Evolutionary conservation across 2,888 invertebrate genomes (phyloP).

Genomic region (Oxystoma pomonae): DNA sequence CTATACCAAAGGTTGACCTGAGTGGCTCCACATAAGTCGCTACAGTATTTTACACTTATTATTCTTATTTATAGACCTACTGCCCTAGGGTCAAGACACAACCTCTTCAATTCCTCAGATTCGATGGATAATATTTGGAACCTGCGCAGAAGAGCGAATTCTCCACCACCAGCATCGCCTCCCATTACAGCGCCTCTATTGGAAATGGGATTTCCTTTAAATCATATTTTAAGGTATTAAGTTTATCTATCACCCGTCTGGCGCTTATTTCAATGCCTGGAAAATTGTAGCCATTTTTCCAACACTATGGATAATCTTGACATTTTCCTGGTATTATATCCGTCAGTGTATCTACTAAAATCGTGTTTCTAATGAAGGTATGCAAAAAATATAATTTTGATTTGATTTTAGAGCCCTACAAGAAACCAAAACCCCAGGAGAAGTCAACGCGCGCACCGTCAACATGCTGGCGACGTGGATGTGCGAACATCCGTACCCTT

Average conservation of each 20-base stretch:
- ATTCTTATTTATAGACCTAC: neutral
- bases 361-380: too few species aligned
- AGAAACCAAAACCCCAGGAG: slow-evolving; percentile 38
- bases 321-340: too few species aligned
- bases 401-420: neutral
- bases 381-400: too few species aligned
- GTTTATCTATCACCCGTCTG: too few species aligned
- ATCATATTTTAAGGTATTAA: slow-evolving; percentile 57
- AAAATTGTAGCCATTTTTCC: too few species aligned
- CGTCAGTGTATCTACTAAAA: too few species aligned
- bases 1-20: too few species aligned
- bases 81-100: neutral
- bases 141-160: slow-evolving; percentile 27
- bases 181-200: slow-evolving; percentile 53
- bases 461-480: slow-evolving; percentile 62
- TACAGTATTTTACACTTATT: too few species aligned
- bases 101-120: slow-evolving; percentile 17
- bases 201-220: slow-evolving; percentile 60
- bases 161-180: slow-evolving; percentile 44
- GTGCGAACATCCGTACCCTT: slow-evolving; percentile 56
- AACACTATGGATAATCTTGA: too few species aligned
- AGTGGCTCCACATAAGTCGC: too few species aligned
- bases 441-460: slow-evolving; percentile 49
- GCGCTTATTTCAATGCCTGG: too few species aligned
- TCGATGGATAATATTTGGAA: slow-evolving; percentile 34